phyloP scores from a whole-genome alignment of 2,797 vertebrate genomes.

The Siniperca scherzeri region DNA sequence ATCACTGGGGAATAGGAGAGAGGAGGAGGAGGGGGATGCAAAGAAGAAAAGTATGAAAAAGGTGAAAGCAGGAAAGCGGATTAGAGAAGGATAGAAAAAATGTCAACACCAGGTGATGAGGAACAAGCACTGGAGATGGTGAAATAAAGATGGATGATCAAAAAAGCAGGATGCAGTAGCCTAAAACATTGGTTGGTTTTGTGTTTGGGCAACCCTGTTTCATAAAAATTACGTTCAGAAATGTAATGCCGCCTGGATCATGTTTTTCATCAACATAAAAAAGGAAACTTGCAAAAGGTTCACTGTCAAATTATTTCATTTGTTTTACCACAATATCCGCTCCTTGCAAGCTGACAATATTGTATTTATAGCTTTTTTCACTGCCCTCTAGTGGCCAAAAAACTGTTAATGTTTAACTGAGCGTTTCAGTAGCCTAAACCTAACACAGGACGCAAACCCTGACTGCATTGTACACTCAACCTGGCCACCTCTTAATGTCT shows the following conservation, averaged over 20 bases:
- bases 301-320: not conserved
- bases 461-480: no score
- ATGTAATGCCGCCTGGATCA: not conserved
- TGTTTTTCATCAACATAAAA: not conserved
- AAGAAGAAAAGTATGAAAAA: constrained; percentile 54
- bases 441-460: not conserved
- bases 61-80: constrained; percentile 50
- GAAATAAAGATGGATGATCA: constrained; percentile 23
- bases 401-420: not conserved
- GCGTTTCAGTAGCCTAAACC: not conserved
- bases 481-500: not conserved
- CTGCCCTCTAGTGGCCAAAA: not conserved
- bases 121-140: not conserved
- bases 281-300: not conserved
- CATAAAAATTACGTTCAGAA: not conserved
- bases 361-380: not conserved
- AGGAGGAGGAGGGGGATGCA: constrained; percentile 1
- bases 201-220: not conserved
- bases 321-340: not conserved
- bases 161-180: not conserved
- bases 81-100: constrained; percentile 18
- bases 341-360: not conserved
- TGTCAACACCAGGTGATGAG: constrained; percentile 28
- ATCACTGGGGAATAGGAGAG: constrained; percentile 69
- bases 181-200: not conserved